phyloP scores from a whole-genome alignment of 2,888 invertebrate genomes.

The Amphiduros pacificus region DNA sequence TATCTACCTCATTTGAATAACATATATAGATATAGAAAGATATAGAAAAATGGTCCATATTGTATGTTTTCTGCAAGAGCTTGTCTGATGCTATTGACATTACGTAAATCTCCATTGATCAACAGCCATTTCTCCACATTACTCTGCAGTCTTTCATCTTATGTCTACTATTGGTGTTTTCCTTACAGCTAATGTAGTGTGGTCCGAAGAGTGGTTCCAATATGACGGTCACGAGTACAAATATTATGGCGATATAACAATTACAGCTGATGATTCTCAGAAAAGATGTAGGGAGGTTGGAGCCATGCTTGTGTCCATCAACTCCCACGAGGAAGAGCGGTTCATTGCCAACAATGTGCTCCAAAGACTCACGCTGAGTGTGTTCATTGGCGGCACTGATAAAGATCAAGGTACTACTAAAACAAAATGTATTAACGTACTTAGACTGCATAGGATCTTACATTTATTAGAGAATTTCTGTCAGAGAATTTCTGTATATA shows the following conservation, averaged over 20 bases:
- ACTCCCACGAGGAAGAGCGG: slow-evolving; percentile 14
- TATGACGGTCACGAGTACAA: slow-evolving; percentile 19
- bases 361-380: slow-evolving; percentile 18
- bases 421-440: too few relatives aligned
- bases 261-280: slow-evolving; percentile 3
- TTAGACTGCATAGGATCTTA: too few relatives aligned
- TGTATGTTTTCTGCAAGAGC: too few relatives aligned
- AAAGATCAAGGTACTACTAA: neutral
- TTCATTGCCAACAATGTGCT: slow-evolving; percentile 20
- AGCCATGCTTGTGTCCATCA: slow-evolving; percentile 16
- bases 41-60: too few relatives aligned
- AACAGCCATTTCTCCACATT: too few relatives aligned
- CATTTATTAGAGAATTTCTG: too few relatives aligned
- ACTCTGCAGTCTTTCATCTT: too few relatives aligned
- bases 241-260: slow-evolving; percentile 2
- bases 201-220: slow-evolving; percentile 16
- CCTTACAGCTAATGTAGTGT: slow-evolving; percentile 6
- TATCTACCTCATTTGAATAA: neutral
- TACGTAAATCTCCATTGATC: too few relatives aligned
- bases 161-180: too few relatives aligned
- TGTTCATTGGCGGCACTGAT: slow-evolving; percentile 22
- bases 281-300: slow-evolving; percentile 10
- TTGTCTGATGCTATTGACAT: too few relatives aligned
- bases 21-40: neutral
- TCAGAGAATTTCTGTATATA: too few relatives aligned